Evolutionary conservation across 2,797 vertebrate genomes (phyloP).

Genomic region (Halcyon chelicuti): DNA sequence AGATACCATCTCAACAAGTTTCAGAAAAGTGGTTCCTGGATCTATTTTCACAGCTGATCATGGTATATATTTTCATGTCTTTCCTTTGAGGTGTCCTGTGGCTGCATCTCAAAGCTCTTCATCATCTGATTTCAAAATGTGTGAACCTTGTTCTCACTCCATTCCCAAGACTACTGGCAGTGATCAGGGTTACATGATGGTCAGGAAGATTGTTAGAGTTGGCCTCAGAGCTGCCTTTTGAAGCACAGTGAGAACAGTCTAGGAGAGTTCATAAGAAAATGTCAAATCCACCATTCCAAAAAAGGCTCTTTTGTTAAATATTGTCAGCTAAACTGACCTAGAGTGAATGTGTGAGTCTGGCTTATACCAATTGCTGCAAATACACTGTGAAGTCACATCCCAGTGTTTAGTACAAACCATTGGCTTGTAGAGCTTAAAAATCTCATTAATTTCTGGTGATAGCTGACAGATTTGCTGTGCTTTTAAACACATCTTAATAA

Average conservation of each 20-base stretch:
- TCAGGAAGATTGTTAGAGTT: neutral
- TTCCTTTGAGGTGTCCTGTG: neutral
- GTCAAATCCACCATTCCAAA: neutral
- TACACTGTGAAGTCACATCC: neutral
- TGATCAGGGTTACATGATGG: accelerated
- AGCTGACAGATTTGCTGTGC: neutral
- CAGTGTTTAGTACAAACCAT: neutral
- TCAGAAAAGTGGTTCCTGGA: neutral
- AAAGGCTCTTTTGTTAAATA: neutral
- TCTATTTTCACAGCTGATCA: neutral
- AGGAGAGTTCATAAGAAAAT: neutral
- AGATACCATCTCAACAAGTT: neutral
- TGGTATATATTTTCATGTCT: neutral
- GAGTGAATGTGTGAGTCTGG: neutral
- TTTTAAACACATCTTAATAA: neutral
- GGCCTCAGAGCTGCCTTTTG: neutral
- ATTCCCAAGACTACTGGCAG: neutral
- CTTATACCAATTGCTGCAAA: neutral
- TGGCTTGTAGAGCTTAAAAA: neutral
- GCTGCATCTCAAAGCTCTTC: neutral
- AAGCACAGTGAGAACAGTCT: neutral
- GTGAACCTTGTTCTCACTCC: neutral
- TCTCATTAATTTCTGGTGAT: neutral
- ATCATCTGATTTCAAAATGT: neutral
- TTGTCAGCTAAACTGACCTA: neutral